Percentiles rank a stretch among this genome's conserved stretches.
phyloP scores from a whole-genome alignment of 2,113 vertebrate genomes.

The Amblyopsis rosae region DNA sequence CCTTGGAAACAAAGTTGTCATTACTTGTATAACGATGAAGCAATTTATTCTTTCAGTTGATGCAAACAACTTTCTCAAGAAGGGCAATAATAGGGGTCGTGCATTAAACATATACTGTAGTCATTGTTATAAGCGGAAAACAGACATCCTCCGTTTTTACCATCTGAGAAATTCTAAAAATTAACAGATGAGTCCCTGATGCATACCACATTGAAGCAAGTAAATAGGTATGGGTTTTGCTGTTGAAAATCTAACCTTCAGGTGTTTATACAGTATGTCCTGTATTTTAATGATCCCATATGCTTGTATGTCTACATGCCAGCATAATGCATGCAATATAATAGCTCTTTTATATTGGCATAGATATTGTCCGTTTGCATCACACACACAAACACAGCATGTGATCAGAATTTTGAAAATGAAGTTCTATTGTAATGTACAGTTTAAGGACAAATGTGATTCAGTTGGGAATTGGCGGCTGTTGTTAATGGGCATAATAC shows the following conservation, averaged over 20 bases:
- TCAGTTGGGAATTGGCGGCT: background rate
- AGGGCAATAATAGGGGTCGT: constrained; percentile 30
- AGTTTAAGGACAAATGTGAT: background rate
- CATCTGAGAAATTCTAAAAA: constrained; percentile 46
- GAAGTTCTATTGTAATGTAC: background rate
- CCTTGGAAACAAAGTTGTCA: constrained; percentile 24
- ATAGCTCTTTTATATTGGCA: constrained; percentile 22
- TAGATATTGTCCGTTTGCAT: background rate
- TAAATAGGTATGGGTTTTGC: constrained; percentile 16
- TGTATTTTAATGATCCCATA: constrained; percentile 18
- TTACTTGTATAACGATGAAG: constrained; percentile 17
- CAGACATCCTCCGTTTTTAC: constrained; percentile 40
- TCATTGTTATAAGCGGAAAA: constrained; percentile 49
- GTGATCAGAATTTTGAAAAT: background rate
- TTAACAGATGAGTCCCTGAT: constrained; percentile 46
- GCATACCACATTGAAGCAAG: background rate
- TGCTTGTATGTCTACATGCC: constrained; percentile 20
- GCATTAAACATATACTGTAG: constrained; percentile 58
- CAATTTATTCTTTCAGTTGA: constrained; percentile 39
- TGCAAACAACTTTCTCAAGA: constrained; percentile 8
- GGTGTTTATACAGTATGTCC: constrained; percentile 26
- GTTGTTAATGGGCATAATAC: background rate
- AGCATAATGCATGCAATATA: constrained; percentile 20
- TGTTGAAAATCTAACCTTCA: constrained; percentile 54
- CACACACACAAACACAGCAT: background rate